Base-by-base conservation (phyloP, 2,113 vertebrate genomes). In the Columbina picui region DNA sequence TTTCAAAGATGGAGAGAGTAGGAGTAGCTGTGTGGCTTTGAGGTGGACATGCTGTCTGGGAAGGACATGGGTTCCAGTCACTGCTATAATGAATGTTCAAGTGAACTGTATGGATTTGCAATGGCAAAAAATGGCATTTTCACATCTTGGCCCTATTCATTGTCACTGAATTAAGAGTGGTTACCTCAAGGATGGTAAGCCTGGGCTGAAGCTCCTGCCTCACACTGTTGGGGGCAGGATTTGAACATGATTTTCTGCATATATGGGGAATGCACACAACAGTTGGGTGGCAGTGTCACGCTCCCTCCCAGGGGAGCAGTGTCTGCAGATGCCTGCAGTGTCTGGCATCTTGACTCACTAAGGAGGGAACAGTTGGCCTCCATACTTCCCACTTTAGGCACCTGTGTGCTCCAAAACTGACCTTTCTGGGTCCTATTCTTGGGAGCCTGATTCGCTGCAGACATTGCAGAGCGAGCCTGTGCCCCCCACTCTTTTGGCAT, bases 181-280 rank as follows among this genome's bases (percentile, higher is more conserved):
- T 78, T 53, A 45, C 50, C 22, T 84, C 25, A 55, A 38, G 50
- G n/a, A n/a, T 53, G 27, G 34, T 50, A 80, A 90, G 16, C 30
- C 27, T 26, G 38, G 38, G n/a, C 60, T 83, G 68, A 77, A 77
- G 38, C 25, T 69, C 8, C 25, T 52, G 55, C n/a, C 55, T 75
- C 14, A 25, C 25, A 6, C 12, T 50, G 16, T 16, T 1, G 2
- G 65, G 59, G 38, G 25, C 30, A 74, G 36, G 39, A 77, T 82
- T 80, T 69, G 27, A 77, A 30, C 39, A 4, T 70, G 27, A 36
- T 80, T 69, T 88, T 81, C 73, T 73, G 27, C 14, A 7, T 14
- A 20, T 1, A 1, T 32, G 14, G 29, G 29, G 18, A 41, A 14
- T 12, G 22, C 3, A 12, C 5, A 5, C 12, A 11, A 11, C 0